A percentile compares a stretch with the other conserved stretches of the same genome.
phyloP scores from a whole-genome alignment of 2,797 vertebrate species.

The Chelon auratus region DNA sequence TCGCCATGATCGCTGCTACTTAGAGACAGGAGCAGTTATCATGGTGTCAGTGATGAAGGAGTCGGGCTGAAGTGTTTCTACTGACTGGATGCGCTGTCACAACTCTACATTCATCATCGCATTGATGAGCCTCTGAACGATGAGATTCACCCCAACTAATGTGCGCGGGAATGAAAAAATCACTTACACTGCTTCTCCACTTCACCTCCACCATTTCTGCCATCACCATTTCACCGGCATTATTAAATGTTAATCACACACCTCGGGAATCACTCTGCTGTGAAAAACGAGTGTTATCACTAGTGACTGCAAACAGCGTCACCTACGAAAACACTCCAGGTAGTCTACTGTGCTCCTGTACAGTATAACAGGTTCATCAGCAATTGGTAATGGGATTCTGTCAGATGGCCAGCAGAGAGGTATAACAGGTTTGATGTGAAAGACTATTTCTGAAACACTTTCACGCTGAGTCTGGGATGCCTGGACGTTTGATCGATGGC shows the following conservation, averaged over 20 bases:
- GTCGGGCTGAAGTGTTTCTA: constrained; percentile 52
- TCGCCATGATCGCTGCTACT: constrained; percentile 27
- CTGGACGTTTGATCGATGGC: constrained; percentile 45
- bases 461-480: constrained; percentile 4
- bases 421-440: constrained; percentile 11
- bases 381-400: constrained; percentile 25
- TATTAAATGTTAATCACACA: constrained; percentile 23
- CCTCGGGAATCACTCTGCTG: not conserved
- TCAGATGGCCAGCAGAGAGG: constrained; percentile 19
- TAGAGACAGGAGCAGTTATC: constrained; percentile 46
- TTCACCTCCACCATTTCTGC: constrained; percentile 1
- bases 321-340: not conserved
- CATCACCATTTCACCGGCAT: too few species aligned
- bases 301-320: not conserved
- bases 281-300: constrained; percentile 1
- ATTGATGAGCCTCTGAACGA: constrained; percentile 52
- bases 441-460: constrained; percentile 26
- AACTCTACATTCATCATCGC: constrained; percentile 57
- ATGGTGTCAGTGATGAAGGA: constrained; percentile 59
- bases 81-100: constrained; percentile 53
- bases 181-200: constrained; percentile 20
- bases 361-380: not conserved
- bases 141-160: constrained; percentile 28
- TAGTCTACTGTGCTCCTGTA: not conserved
- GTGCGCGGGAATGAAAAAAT: constrained; percentile 42